A percentile compares a stretch with the other conserved stretches of the same genome.
These are phyloP conservation scores for Sardina pilchardus DNA, from an alignment of 2,113 vertebrate species.

Conservation along the genomic window DNA sequence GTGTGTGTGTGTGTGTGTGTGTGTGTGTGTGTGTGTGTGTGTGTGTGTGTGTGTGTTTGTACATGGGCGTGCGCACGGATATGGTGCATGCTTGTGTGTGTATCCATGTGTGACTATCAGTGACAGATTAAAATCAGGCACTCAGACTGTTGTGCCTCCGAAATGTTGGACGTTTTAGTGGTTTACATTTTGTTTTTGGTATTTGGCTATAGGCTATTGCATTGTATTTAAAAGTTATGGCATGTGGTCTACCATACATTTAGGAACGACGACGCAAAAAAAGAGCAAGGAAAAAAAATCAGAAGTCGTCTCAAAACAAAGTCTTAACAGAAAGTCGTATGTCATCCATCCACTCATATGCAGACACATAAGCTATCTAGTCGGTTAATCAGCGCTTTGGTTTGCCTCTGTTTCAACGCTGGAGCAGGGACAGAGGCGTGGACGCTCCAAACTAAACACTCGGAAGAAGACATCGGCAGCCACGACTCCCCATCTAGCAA, in stretches of 20 bases:
- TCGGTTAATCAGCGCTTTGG: constrained; percentile 31
- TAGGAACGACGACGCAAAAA: not conserved
- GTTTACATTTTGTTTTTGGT: constrained; percentile 52
- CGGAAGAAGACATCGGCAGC: constrained; percentile 41
- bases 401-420: constrained; percentile 38
- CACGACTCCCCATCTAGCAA: constrained; percentile 34
- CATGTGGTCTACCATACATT: not conserved
- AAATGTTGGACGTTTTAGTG: constrained; percentile 47
- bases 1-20: constrained; percentile 25
- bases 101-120: constrained; percentile 43
- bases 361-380: constrained; percentile 36
- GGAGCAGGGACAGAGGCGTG: constrained; percentile 35
- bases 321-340: constrained; percentile 4
- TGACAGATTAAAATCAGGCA: constrained; percentile 42
- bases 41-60: constrained; percentile 22
- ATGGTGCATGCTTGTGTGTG: constrained; percentile 15
- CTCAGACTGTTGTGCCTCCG: constrained; percentile 18
- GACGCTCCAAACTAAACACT: constrained; percentile 53
- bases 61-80: constrained; percentile 24
- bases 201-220: not conserved
- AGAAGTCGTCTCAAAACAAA: not conserved
- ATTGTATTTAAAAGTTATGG: not conserved
- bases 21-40: constrained; percentile 47
- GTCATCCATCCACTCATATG: not conserved
- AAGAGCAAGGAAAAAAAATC: not conserved